These are phyloP conservation scores for Orussus abietinus DNA, from an alignment of 1,140 invertebrate genomes.

Conservation along the genomic window DNA sequence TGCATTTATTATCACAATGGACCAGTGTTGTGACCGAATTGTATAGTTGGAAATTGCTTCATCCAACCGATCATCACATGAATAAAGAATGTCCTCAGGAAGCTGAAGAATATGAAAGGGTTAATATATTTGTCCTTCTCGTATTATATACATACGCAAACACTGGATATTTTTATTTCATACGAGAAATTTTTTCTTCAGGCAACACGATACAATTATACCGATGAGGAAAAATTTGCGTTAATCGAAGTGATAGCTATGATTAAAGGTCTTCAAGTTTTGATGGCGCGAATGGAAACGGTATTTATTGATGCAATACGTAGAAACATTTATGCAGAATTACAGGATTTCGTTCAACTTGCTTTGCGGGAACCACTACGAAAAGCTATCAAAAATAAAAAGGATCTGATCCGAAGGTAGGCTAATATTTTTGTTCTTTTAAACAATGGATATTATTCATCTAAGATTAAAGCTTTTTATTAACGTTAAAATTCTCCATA, in stretches of 20 bases:
- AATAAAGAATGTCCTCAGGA: slow-evolving; percentile 93
- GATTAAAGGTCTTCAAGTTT: slow-evolving; percentile 97
- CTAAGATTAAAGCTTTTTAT: too few relatives aligned
- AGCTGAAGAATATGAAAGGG: slow-evolving; percentile 98
- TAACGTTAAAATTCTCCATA: too few relatives aligned
- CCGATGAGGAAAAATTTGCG: slow-evolving; percentile 95
- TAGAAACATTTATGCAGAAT: slow-evolving; percentile 90
- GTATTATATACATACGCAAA: too few relatives aligned
- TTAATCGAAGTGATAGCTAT: slow-evolving; percentile 98
- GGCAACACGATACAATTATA: slow-evolving; percentile 98
- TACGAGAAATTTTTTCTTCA: slow-evolving; percentile 29
- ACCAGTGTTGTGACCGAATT: slow-evolving; percentile 96
- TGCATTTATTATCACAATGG: slow-evolving; percentile 95
- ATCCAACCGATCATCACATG: slow-evolving; percentile 96
- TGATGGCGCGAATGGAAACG: slow-evolving; percentile 97
- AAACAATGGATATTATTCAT: too few relatives aligned
- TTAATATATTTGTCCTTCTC: slow-evolving; percentile 49
- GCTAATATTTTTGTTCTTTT: too few relatives aligned
- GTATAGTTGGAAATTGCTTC: slow-evolving; percentile 96
- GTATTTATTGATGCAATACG: slow-evolving; percentile 96
- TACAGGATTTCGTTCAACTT: slow-evolving; percentile 97
- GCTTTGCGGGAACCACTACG: slow-evolving; percentile 85
- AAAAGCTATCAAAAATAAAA: slow-evolving; percentile 98
- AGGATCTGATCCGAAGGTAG: slow-evolving; percentile 89
- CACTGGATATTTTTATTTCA: too few relatives aligned